Conservation (phyloP, 2,113 vertebrate species). For the Oxygymnocypris stewartii region DNA sequence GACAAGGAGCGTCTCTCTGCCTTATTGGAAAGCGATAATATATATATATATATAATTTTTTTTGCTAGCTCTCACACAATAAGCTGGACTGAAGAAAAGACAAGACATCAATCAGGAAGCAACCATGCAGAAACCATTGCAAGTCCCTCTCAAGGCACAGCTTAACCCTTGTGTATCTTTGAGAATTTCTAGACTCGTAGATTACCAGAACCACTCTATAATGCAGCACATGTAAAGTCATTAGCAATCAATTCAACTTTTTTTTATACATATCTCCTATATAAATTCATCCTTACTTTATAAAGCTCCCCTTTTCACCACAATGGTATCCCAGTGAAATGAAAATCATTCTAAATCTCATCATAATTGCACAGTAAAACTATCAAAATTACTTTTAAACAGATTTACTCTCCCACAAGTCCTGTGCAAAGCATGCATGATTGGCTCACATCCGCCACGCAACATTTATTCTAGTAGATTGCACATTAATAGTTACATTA, state of each 20-base stretch:
- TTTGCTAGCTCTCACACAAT: background rate
- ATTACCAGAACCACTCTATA: background rate
- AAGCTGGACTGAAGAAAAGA: background rate
- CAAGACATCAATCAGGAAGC: constrained; percentile 6
- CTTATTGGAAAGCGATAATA: background rate
- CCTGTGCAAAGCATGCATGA: background rate
- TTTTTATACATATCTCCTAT: too few species aligned
- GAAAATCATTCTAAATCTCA: background rate
- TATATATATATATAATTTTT: too few species aligned
- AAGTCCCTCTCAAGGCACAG: background rate
- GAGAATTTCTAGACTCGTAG: too few species aligned
- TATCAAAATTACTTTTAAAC: too few species aligned
- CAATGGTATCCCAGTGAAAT: background rate
- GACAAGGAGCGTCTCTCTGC: background rate
- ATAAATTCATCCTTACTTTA: too few species aligned
- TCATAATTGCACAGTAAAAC: background rate
- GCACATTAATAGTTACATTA: too few species aligned
- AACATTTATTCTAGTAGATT: too few species aligned
- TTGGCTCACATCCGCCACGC: too few species aligned
- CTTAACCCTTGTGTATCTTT: background rate
- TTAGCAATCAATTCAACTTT: background rate
- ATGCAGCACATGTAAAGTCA: background rate
- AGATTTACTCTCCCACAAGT: background rate
- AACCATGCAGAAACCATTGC: background rate
- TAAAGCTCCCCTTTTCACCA: background rate